Evolutionary conservation across 23 tunicate species (phyloP), one percentile per base, ranked within the genome.

Genomic region (Diplosoma virens): DNA sequence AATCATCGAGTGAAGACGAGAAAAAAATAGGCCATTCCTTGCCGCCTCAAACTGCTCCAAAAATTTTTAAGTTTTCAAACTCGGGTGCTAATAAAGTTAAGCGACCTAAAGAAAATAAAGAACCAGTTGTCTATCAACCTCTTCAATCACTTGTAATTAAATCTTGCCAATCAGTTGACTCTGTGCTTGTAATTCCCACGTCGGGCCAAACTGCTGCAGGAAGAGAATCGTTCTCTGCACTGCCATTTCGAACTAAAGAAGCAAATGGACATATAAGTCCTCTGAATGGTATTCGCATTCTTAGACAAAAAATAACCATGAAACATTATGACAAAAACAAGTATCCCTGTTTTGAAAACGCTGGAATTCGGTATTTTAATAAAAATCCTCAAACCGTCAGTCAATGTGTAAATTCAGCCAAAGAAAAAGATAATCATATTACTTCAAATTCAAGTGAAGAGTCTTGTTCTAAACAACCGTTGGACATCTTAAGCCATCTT

Each of bases 251-350:
- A 47, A 59, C 33, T 11, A 54, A 75, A 21, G 27, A 29, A 11
- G 73, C 24, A 6, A 2, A 36, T 23, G 87, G 80, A 4, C 31
- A 73, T 30, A 16, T 82, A 20, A 82, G 87, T 46, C 87, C 87
- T 20, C 34, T 82, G 7, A 82, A 82, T 63, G 87, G 87, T 17
- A 50, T 82, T 60, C 46, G 76, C 0, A 37, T 82, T 17, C 58
- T 82, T 32, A 80, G 87, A 1, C 34, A 81, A 2, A 82, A 74
- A 63, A 66, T 82, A 1, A 71, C 87, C 30, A 61, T 82, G 14
- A 64, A 47, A 18, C 87, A 82, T 25, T 75, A 74, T 75, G 76
- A 74, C 28, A 28, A 63, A 3, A 59, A 28, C 47, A 48, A 37
- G 5, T 33, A 65, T 30, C 64, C 41, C 1, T 33, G 27, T 21